These are phyloP conservation scores for Thamnophis sirtalis DNA, from an alignment of 2,113 vertebrate genomes.

Conservation along the genomic window DNA sequence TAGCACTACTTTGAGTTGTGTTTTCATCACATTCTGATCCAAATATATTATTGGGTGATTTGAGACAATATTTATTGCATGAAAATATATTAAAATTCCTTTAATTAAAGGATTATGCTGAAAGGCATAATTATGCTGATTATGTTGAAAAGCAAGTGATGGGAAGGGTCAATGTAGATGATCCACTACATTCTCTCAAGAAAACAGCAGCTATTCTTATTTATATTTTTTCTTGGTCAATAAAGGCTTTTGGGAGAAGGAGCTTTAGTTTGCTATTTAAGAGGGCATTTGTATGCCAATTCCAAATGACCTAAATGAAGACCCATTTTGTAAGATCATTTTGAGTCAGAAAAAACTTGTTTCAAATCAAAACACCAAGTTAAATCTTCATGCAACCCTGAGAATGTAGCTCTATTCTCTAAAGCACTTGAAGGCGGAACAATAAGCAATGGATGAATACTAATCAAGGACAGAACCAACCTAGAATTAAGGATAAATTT, in stretches of 20 bases:
- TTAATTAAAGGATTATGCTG: constrained; percentile 15
- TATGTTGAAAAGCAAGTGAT: neutral
- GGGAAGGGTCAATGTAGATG: neutral
- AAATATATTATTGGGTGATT: constrained; percentile 42
- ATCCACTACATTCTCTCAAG: neutral
- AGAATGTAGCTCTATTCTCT: neutral
- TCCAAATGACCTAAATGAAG: neutral
- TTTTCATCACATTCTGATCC: constrained; percentile 44
- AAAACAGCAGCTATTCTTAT: neutral
- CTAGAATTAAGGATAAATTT: neutral
- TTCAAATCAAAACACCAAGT: neutral
- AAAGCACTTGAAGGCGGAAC: neutral
- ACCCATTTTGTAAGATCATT: neutral
- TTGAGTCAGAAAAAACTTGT: neutral
- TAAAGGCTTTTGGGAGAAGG: neutral
- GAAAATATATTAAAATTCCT: neutral
- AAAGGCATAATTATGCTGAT: neutral
- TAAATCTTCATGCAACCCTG: neutral
- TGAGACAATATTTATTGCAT: constrained; percentile 38
- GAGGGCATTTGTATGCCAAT: neutral
- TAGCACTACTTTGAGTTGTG: constrained; percentile 33
- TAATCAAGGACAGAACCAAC: neutral
- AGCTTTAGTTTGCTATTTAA: neutral
- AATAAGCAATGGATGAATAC: neutral
- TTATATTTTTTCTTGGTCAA: neutral